phyloP scores from a whole-genome alignment of 2,113 vertebrate genomes.

The Blennius ocellaris region DNA sequence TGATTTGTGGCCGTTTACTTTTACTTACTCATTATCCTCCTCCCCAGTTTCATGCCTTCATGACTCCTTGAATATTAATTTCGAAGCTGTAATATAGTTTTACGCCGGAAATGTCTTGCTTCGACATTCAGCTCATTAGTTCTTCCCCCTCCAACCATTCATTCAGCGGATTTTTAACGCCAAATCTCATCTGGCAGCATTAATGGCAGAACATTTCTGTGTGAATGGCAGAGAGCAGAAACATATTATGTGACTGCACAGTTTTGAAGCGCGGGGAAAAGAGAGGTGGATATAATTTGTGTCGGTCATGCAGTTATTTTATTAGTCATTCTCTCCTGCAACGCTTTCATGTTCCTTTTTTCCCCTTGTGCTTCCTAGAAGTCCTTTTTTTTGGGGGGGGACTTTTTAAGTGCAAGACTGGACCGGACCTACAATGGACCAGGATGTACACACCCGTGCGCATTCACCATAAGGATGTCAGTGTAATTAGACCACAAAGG shows the following conservation, averaged over 20 bases:
- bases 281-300: background rate
- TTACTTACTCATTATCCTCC: constrained; percentile 28
- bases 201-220: constrained; percentile 14
- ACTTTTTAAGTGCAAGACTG: constrained; percentile 2
- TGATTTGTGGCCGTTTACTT: constrained; percentile 14
- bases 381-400: background rate
- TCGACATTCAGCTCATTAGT: constrained; percentile 27
- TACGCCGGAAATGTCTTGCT: constrained; percentile 7
- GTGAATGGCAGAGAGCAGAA: constrained; percentile 6
- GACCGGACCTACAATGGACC: constrained; percentile 33
- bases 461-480: constrained; percentile 53
- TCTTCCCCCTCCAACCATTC: background rate
- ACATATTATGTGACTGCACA: constrained; percentile 13
- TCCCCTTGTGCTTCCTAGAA: background rate
- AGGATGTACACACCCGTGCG: constrained; percentile 44
- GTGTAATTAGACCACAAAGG: constrained; percentile 68
- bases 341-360: background rate
- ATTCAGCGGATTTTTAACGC: background rate
- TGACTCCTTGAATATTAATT: constrained; percentile 48
- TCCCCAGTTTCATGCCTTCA: background rate
- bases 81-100: constrained; percentile 15
- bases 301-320: constrained; percentile 19
- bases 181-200: constrained; percentile 1
- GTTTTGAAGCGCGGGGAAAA: constrained; percentile 16
- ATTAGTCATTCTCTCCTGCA: background rate